Evolutionary conservation across 1,140 invertebrate species (phyloP).

Genomic region (Trinorchestia longiramus): DNA sequence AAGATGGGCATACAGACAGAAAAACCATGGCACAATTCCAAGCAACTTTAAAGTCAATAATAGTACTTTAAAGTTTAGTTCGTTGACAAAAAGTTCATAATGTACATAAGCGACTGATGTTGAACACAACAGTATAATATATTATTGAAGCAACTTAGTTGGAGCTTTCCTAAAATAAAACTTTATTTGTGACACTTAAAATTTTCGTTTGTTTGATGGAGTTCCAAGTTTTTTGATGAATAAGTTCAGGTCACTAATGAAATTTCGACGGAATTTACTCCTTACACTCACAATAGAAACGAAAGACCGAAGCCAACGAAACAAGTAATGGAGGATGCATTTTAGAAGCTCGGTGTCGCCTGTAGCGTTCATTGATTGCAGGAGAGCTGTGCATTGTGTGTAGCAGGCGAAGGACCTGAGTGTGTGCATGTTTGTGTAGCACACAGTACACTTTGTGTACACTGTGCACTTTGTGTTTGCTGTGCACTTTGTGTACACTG

Average conservation of each 20-base stretch:
- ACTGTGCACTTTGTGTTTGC: background rate
- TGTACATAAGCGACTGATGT: too few relatives aligned
- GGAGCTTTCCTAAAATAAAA: too few relatives aligned
- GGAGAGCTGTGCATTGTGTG: background rate
- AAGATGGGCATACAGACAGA: too few relatives aligned
- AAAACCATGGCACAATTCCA: too few relatives aligned
- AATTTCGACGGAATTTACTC: background rate
- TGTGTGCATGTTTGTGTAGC: background rate
- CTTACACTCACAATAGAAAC: background rate
- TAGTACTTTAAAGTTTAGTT: too few relatives aligned
- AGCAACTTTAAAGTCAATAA: too few relatives aligned
- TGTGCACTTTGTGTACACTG: too few relatives aligned
- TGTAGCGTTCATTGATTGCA: background rate
- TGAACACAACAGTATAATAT: too few relatives aligned
- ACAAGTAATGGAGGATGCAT: background rate
- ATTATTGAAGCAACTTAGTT: too few relatives aligned
- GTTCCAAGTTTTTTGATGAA: background rate
- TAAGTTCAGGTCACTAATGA: background rate
- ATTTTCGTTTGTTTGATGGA: background rate
- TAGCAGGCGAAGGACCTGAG: background rate
- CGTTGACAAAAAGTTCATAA: too few relatives aligned
- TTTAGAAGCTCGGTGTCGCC: background rate
- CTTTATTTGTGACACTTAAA: too few relatives aligned
- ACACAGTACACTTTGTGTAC: background rate
- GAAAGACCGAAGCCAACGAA: background rate